Percentiles rank a stretch among this genome's conserved stretches.
These are phyloP conservation scores for Remorina albescens DNA, from an alignment of 2,797 vertebrate genomes.

Conservation along the genomic window DNA sequence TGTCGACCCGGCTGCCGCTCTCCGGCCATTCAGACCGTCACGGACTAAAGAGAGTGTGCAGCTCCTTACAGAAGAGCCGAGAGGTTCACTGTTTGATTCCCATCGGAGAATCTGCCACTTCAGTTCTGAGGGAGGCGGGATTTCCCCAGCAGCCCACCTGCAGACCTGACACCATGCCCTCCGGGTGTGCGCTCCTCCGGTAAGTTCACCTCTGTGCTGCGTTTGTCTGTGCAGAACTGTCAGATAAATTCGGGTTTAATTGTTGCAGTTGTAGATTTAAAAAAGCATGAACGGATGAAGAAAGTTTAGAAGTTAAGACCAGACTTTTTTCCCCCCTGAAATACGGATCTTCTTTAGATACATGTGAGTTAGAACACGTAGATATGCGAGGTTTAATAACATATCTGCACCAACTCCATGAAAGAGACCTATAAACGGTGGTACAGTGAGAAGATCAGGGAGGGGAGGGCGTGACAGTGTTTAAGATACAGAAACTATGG, in stretches of 20 bases:
- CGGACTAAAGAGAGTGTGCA: conserved; percentile 39
- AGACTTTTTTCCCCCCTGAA: neutral
- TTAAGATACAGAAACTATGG: neutral
- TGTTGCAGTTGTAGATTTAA: too few relatives aligned
- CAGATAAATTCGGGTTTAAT: too few relatives aligned
- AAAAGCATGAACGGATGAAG: neutral
- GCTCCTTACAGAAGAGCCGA: conserved; percentile 26
- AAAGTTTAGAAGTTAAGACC: too few relatives aligned
- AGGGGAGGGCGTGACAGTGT: neutral
- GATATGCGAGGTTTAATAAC: neutral
- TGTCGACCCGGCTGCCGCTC: conserved; percentile 21
- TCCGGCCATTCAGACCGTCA: conserved; percentile 11
- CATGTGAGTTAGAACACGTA: neutral
- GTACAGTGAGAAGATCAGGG: neutral
- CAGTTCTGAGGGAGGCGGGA: conserved; percentile 18
- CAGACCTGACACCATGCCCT: conserved; percentile 65
- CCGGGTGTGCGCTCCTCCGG: conserved; percentile 56
- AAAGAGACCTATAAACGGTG: too few relatives aligned
- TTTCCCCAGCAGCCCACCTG: conserved; percentile 65
- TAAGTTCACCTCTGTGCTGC: conserved; percentile 43
- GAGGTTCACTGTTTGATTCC: neutral
- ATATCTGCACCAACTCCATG: neutral
- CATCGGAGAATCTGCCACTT: neutral
- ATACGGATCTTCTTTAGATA: neutral
- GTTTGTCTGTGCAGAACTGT: neutral